A percentile compares a stretch with the other conserved stretches of the same genome.
Evolutionary conservation across 1,140 invertebrate species (phyloP).

Genomic region (Aphidius gifuensis): DNA sequence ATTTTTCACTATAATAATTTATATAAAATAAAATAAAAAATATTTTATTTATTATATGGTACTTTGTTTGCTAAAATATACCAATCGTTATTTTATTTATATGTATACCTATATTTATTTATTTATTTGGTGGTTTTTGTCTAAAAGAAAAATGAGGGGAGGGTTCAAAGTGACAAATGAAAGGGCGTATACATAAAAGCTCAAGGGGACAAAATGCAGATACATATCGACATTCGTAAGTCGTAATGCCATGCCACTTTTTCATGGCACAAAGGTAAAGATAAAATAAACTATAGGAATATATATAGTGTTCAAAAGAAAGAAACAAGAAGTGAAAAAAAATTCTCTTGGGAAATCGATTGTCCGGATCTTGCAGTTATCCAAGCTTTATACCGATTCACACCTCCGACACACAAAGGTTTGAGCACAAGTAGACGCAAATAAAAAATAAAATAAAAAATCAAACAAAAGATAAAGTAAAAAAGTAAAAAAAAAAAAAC

Average conservation of each 20-base stretch:
- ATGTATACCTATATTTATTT: too few species aligned
- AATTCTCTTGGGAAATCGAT: slow-evolving; percentile 20
- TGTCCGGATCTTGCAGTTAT: slow-evolving; percentile 14
- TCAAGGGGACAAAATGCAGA: slow-evolving; percentile 10
- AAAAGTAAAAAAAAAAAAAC: background rate
- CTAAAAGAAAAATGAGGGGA: too few species aligned
- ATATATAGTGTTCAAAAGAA: background rate
- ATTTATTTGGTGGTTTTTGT: too few species aligned
- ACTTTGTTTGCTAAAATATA: too few species aligned
- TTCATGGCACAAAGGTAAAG: background rate
- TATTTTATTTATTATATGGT: too few species aligned
- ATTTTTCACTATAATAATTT: too few species aligned
- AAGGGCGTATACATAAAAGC: background rate
- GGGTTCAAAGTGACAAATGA: slow-evolving; percentile 11
- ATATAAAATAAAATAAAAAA: too few species aligned
- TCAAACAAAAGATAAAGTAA: background rate
- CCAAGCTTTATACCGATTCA: slow-evolving; percentile 1
- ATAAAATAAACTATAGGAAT: background rate
- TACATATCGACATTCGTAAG: slow-evolving; percentile 11
- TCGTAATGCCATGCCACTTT: background rate
- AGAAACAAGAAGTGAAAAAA: background rate
- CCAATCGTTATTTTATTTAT: too few species aligned
- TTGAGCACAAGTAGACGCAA: too few species aligned
- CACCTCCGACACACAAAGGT: background rate
- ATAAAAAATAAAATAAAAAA: too few species aligned